Evolutionary conservation across 1,140 invertebrate genomes (phyloP).

Genomic region (Dinoponera quadriceps): DNA sequence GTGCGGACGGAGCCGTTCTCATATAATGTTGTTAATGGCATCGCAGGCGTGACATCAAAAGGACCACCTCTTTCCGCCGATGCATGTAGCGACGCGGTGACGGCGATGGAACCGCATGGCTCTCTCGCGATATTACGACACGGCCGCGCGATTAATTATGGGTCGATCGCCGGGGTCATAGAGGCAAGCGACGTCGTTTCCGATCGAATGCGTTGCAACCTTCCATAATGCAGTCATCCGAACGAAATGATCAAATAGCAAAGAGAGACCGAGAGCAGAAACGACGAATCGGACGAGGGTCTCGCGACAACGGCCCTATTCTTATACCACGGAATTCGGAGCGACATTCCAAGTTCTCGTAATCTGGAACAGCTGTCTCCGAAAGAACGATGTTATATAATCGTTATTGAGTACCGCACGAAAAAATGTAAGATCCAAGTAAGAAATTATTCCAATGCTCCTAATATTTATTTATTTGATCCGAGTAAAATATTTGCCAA

Average conservation of each 20-base stretch:
- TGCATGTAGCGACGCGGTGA: slow-evolving; percentile 72
- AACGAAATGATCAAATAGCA: slow-evolving; percentile 53
- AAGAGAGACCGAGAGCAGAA: slow-evolving; percentile 20
- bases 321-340: not conserved
- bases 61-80: slow-evolving; percentile 73
- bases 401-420: too few relatives aligned
- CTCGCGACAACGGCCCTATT: too few relatives aligned
- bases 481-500: too few relatives aligned
- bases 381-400: too few relatives aligned
- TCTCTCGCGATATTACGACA: slow-evolving; percentile 73
- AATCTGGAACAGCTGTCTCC: not conserved
- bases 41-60: slow-evolving; percentile 76
- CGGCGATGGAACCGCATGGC: slow-evolving; percentile 70
- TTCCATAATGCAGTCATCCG: slow-evolving; percentile 56
- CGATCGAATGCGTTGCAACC: slow-evolving; percentile 51
- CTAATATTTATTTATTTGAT: too few relatives aligned
- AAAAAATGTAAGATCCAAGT: too few relatives aligned
- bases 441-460: too few relatives aligned
- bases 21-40: slow-evolving; percentile 73
- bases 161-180: slow-evolving; percentile 44
- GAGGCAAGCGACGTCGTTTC: slow-evolving; percentile 53
- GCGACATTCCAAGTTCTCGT: not conserved
- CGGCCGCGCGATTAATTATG: slow-evolving; percentile 72
- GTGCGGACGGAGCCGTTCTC: slow-evolving; percentile 16
- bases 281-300: too few relatives aligned